phyloP scores from a whole-genome alignment of 2,113 vertebrate species.

The Cinclus mexicanus region DNA sequence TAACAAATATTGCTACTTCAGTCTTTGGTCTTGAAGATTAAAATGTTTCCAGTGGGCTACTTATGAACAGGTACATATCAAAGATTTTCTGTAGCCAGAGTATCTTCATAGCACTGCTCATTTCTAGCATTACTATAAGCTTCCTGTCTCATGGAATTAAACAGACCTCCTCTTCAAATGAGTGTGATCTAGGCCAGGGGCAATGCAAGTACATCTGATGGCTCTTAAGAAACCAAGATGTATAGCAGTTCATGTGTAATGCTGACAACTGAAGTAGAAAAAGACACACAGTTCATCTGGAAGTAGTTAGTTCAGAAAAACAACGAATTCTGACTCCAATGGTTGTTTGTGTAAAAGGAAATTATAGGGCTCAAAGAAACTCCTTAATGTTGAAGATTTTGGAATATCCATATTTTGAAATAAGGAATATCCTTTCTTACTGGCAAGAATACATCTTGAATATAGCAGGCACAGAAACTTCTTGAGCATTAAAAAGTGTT shows the following conservation, averaged over 20 bases:
- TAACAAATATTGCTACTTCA: not conserved
- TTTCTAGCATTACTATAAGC: not conserved
- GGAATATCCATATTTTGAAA: not conserved
- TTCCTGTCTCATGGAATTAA: not conserved
- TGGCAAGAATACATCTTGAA: not conserved
- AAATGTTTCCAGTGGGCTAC: not conserved
- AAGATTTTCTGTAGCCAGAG: not conserved
- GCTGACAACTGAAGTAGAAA: not conserved
- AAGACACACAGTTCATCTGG: not conserved
- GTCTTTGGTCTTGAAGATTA: not conserved
- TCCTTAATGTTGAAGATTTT: not conserved
- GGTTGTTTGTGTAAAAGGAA: not conserved
- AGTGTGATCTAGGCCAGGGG: not conserved
- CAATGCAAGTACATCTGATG: not conserved
- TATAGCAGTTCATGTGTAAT: not conserved
- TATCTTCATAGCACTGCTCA: not conserved
- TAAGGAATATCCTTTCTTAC: not conserved
- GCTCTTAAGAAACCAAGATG: not conserved
- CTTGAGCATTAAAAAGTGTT: not conserved
- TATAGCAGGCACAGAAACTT: not conserved
- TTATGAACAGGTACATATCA: not conserved
- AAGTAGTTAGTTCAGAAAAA: not conserved
- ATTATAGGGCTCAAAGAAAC: not conserved
- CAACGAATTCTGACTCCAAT: accelerated
- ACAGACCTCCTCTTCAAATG: not conserved